Conservation (phyloP, 2,888 invertebrate species). For the Seladonia tumulorum region DNA sequence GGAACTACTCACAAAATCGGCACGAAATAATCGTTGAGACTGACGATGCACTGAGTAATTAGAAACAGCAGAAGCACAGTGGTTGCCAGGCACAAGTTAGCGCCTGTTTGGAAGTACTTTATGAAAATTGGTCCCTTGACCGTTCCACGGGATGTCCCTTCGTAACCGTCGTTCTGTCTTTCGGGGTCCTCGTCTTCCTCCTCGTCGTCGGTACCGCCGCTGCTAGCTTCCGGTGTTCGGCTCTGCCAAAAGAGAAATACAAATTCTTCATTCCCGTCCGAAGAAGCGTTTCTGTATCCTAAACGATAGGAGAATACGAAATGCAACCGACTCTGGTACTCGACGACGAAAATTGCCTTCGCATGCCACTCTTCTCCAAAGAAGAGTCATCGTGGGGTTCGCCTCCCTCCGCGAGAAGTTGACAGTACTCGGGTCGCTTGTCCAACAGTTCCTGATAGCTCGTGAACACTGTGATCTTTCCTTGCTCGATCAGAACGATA, state of each 20-base stretch:
- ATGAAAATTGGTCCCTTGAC: constrained; percentile 84
- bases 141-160: constrained; percentile 84
- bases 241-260: constrained; percentile 73
- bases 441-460: constrained; percentile 77
- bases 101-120: constrained; percentile 86
- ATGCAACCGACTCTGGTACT: constrained; percentile 77
- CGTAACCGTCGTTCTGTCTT: constrained; percentile 77
- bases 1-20: constrained; percentile 77
- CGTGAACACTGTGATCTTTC: constrained; percentile 73
- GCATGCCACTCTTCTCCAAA: constrained; percentile 66
- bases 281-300: not conserved
- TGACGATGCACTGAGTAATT: constrained; percentile 87
- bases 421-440: constrained; percentile 77
- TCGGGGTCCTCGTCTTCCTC: constrained; percentile 78
- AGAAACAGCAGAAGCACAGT: constrained; percentile 85
- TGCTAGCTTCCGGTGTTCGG: constrained; percentile 78
- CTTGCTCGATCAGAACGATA: constrained; percentile 79
- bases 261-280: not conserved
- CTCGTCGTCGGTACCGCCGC: constrained; percentile 75
- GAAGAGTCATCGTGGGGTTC: constrained; percentile 73
- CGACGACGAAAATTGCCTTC: constrained; percentile 78
- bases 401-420: constrained; percentile 74
- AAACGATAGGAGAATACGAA: not conserved
- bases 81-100: constrained; percentile 84
- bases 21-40: constrained; percentile 89